Conservation (phyloP, 2,113 vertebrate genomes). For the Hemiscyllium ocellatum region DNA sequence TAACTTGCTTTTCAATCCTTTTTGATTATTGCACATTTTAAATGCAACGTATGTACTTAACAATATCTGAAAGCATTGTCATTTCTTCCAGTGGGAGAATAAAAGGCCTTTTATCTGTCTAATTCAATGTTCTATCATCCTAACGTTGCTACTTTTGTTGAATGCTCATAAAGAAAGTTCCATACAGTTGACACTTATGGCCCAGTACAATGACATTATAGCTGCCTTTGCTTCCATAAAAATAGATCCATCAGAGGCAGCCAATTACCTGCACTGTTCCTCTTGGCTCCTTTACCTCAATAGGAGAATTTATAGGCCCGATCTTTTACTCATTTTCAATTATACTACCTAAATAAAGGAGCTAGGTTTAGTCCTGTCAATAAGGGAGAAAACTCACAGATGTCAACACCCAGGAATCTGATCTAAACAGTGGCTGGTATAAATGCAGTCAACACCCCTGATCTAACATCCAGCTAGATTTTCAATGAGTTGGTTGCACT, state of each 20-base stretch:
- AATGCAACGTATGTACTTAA: background rate
- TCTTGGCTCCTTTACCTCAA: background rate
- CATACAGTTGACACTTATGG: background rate
- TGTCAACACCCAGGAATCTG: background rate
- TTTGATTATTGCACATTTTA: background rate
- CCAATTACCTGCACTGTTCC: background rate
- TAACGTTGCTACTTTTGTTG: background rate
- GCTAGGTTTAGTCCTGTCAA: background rate
- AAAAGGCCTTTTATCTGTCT: background rate
- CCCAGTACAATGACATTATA: no score
- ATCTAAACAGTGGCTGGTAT: background rate
- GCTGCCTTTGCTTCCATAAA: background rate
- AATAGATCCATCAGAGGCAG: background rate
- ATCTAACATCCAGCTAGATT: background rate
- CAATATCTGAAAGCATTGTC: background rate
- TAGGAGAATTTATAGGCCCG: background rate
- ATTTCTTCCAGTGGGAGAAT: background rate
- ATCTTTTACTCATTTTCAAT: background rate
- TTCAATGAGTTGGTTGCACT: background rate
- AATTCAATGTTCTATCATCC: background rate
- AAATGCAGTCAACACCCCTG: background rate
- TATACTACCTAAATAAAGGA: background rate
- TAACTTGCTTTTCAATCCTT: background rate
- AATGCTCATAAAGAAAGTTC: background rate
- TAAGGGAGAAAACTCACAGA: background rate